Conservation (phyloP, 2,888 invertebrate genomes). For the Cerastis leucographa region DNA sequence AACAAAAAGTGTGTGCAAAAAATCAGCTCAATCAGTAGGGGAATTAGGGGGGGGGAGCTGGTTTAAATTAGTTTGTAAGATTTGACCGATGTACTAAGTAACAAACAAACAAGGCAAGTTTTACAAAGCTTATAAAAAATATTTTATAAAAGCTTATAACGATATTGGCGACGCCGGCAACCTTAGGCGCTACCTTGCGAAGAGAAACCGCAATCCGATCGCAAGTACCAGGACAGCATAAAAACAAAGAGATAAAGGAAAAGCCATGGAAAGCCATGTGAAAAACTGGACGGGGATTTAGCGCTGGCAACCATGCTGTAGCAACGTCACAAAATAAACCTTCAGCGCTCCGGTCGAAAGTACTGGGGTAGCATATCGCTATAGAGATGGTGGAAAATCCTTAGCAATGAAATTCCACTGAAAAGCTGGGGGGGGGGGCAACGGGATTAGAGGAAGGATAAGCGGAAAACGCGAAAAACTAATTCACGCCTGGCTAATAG, state of each 20-base stretch:
- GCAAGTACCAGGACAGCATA: constrained; percentile 10
- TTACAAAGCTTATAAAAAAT: no score
- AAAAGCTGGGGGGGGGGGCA: neutral
- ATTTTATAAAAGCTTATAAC: no score
- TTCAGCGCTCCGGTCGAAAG: constrained; percentile 8
- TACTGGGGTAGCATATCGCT: constrained; percentile 8
- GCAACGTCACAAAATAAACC: constrained; percentile 2
- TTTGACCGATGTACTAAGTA: neutral
- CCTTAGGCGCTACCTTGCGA: neutral
- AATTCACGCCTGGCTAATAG: constrained; percentile 82
- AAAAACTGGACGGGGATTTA: neutral
- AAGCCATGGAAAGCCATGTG: neutral
- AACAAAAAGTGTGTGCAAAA: neutral
- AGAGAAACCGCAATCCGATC: neutral
- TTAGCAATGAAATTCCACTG: constrained; percentile 55
- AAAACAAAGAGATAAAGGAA: neutral
- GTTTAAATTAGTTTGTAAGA: neutral
- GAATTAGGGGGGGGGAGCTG: no score
- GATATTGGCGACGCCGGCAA: no score
- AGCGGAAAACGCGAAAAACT: constrained; percentile 82
- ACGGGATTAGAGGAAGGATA: constrained; percentile 69
- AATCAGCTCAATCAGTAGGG: neutral
- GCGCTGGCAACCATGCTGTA: neutral
- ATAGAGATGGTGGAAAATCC: constrained; percentile 44
- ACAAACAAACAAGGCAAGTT: neutral